Conservation (phyloP, 2,888 invertebrate species). For the Troides oblongomaculatus region DNA sequence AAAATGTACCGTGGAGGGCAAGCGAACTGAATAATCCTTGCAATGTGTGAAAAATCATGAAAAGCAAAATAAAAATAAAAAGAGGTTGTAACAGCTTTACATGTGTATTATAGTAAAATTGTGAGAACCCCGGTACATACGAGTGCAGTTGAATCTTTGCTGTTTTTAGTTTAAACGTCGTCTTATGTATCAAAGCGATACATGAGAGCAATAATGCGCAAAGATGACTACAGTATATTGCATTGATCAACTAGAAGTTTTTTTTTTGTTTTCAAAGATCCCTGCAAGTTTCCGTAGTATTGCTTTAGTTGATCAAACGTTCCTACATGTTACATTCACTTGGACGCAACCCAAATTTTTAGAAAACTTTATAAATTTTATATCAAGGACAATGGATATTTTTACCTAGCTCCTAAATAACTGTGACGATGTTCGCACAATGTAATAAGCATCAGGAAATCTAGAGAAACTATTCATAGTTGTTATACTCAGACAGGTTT, state of each 20-base stretch:
- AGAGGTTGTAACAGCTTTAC: constrained; percentile 43
- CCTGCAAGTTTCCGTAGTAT: constrained; percentile 40
- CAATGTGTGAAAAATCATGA: constrained; percentile 62
- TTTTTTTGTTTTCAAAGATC: constrained; percentile 32
- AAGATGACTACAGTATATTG: constrained; percentile 37
- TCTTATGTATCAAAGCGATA: neutral
- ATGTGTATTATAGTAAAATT: constrained; percentile 38
- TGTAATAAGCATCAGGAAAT: neutral
- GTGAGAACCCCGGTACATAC: constrained; percentile 38
- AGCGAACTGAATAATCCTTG: constrained; percentile 71
- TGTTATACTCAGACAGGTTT: constrained; percentile 3
- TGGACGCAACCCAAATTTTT: constrained; percentile 73
- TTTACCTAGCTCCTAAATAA: constrained; percentile 10
- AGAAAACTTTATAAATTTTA: constrained; percentile 32
- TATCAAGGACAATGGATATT: constrained; percentile 23
- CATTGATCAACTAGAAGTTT: constrained; percentile 13
- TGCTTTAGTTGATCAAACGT: constrained; percentile 53
- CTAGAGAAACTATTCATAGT: neutral
- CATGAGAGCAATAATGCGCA: constrained; percentile 32
- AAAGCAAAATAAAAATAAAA: constrained; percentile 59
- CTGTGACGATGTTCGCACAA: neutral
- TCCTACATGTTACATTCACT: constrained; percentile 66
- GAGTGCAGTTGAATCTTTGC: constrained; percentile 41
- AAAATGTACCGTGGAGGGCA: constrained; percentile 41
- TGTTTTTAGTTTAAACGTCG: constrained; percentile 8